Evolutionary conservation across 2,888 invertebrate species (phyloP).

Genomic region (Cylloceria caligata): DNA sequence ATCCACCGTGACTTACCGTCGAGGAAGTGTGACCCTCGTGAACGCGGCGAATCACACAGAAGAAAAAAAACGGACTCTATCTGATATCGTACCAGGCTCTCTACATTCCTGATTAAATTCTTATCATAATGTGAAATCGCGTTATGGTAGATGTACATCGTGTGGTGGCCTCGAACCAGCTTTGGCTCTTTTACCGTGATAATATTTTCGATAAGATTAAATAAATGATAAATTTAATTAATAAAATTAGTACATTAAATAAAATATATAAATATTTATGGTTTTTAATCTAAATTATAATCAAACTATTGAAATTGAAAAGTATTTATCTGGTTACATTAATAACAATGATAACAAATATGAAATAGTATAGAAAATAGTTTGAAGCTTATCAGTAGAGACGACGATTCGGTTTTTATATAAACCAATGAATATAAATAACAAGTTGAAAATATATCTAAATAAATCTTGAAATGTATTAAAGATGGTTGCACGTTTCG

Average conservation of each 20-base stretch:
- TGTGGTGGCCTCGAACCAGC: not conserved
- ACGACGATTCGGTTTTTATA: not conserved
- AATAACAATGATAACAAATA: not conserved
- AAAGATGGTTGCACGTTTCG: slow-evolving; percentile 6
- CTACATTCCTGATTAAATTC: slow-evolving; percentile 30
- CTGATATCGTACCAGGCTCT: slow-evolving; percentile 22
- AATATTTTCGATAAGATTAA: not conserved
- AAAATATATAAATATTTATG: not conserved
- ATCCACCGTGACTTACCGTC: slow-evolving; percentile 37
- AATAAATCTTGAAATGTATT: not conserved
- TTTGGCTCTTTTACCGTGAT: slow-evolving; percentile 1
- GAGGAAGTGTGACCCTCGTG: slow-evolving; percentile 28
- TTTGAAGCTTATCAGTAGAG: not conserved
- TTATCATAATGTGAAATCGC: slow-evolving; percentile 31
- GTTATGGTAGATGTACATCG: not conserved
- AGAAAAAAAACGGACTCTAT: slow-evolving; percentile 23
- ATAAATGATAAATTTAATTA: not conserved
- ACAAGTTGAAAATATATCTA: not conserved
- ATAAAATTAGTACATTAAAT: not conserved
- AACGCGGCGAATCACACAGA: slow-evolving; percentile 2
- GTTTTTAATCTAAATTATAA: too few relatives aligned
- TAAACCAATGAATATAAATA: not conserved
- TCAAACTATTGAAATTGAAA: not conserved
- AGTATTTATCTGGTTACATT: not conserved
- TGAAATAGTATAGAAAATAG: not conserved